Base-by-base conservation (phyloP, 2,113 vertebrate species). In the Rousettus leschenaultii region DNA sequence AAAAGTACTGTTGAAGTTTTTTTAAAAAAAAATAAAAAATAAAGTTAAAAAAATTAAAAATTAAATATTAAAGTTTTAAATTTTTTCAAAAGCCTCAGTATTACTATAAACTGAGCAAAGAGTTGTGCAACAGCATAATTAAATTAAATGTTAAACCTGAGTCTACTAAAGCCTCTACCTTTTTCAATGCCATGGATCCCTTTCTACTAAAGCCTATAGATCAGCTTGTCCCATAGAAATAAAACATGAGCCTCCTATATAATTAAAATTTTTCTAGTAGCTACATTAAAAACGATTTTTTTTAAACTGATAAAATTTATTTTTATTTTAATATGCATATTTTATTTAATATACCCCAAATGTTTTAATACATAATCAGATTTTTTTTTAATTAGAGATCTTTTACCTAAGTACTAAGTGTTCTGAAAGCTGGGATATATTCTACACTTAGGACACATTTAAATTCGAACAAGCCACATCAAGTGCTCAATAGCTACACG, bases 271-370 rank as follows among this genome's bases (percentile, higher is more conserved):
- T 73, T 86, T 75, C 43, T 70, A 77, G 9, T 43, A 75, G 43
- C 26, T 14, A 77, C 21, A 57, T 18, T 82, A 33, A 75, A 77
- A 89, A 92, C 16, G 3, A 51, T 51, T 51, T 51, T 16, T 16
- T 1, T 16, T 16, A 93, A 94, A 66, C 16, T n/a, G 11, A 45
- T 35, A 22, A 59, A 35, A 30, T 74, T 93, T 68, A 26, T 78
- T 90, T 82, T 8, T 43, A 94, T 45, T 45, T 45, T 45, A 51
- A 16, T 51, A 16, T 16, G 51, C 51, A 51, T 51, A 66, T 57
- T 75, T 93, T 77, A 33, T 78, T 91, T 87, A 94, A 77, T 51
- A 95, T 68, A 89, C 10, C 40, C 33, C 74, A 73, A 71, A 33
- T 68, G 88, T 43, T 38, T 55, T 13, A 83, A 57, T 55, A 71